Conservation (phyloP, 2,888 invertebrate genomes). For the Lacanobia wlatinum region DNA sequence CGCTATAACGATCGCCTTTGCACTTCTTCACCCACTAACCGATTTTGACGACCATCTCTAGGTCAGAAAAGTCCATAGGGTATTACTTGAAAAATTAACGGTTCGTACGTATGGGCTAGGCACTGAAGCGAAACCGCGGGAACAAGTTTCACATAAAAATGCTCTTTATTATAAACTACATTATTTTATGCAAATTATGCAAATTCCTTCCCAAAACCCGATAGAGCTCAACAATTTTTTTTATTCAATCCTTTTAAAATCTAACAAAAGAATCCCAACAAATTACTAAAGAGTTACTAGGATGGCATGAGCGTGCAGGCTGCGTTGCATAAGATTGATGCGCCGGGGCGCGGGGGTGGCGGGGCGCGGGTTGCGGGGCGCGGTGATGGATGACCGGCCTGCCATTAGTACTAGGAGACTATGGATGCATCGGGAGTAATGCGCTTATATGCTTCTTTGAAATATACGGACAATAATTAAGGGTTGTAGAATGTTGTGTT, state of each 20-base stretch:
- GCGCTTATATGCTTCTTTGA: conserved; percentile 57
- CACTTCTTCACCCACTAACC: too few relatives aligned
- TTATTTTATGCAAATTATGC: background rate
- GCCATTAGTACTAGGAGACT: conserved; percentile 72
- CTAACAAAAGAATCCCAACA: conserved; percentile 63
- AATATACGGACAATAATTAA: conserved; percentile 63
- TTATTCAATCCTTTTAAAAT: conserved; percentile 12
- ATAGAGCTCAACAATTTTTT: background rate
- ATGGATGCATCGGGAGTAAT: conserved; percentile 69
- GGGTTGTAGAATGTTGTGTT: conserved; percentile 43
- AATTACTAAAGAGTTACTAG: conserved; percentile 75
- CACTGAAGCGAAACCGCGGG: background rate
- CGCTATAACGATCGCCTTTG: too few relatives aligned
- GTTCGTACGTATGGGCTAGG: background rate
- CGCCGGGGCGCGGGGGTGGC: conserved; percentile 66
- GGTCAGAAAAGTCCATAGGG: too few relatives aligned
- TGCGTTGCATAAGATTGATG: conserved; percentile 86
- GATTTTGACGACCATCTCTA: too few relatives aligned
- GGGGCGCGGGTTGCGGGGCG: conserved; percentile 53
- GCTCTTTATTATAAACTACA: too few relatives aligned
- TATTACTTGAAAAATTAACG: too few relatives aligned
- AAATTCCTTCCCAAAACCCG: background rate
- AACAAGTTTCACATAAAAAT: too few relatives aligned
- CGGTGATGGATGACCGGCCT: conserved; percentile 78
- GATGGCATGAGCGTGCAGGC: conserved; percentile 77